A percentile compares a stretch with the other conserved stretches of the same genome.
Conservation (phyloP, 2,797 vertebrate genomes). For the Galagoides demidoff region DNA sequence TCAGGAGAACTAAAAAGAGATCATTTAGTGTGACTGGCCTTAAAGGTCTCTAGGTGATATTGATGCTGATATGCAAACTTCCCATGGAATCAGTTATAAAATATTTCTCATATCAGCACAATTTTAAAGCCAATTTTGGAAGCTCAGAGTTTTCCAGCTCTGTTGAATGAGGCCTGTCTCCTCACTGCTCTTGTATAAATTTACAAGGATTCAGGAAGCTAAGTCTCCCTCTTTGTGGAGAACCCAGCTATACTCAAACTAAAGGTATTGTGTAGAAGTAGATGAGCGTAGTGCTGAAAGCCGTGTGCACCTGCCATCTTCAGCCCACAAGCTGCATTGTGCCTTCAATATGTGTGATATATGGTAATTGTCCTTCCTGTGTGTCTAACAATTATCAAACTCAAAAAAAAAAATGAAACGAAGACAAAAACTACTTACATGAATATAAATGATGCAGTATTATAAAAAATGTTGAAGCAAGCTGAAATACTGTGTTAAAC, state of each 20-base stretch:
- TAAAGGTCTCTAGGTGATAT: background rate
- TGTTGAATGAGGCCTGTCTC: background rate
- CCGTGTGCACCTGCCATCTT: background rate
- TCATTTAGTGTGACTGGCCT: background rate
- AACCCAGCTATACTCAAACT: background rate
- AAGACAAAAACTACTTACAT: background rate
- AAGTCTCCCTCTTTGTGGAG: background rate
- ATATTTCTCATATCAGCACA: background rate
- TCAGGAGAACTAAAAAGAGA: background rate
- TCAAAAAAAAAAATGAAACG: background rate
- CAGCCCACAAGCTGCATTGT: background rate
- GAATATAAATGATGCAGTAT: background rate
- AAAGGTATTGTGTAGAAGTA: background rate
- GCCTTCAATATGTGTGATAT: background rate
- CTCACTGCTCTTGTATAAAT: background rate
- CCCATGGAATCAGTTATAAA: background rate
- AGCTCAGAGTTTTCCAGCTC: background rate
- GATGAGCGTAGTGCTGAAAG: background rate
- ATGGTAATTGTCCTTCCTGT: background rate
- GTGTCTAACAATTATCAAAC: background rate
- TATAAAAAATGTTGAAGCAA: background rate
- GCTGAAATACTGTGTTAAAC: background rate
- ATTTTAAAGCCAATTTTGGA: constrained; percentile 2
- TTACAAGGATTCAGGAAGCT: background rate
- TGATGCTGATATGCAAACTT: background rate